phyloP scores from a whole-genome alignment of 2,888 invertebrate genomes.

The Biston betularia region DNA sequence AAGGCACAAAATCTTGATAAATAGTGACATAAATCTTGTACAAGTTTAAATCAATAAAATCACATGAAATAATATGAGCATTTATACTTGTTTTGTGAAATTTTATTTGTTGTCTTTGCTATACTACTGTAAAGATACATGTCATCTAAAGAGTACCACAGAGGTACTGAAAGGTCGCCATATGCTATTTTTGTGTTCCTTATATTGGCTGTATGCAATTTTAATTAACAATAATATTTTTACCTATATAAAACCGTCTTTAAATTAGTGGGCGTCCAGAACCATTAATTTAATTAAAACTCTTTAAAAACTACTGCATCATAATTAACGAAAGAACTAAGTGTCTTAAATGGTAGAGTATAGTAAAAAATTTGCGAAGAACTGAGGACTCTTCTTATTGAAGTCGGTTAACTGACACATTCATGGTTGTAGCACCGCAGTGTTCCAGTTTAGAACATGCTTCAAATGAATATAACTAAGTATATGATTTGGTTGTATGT shows the following conservation, averaged over 20 bases:
- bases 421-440: slow-evolving; percentile 50
- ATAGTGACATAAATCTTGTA: background rate
- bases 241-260: no score
- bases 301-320: no score
- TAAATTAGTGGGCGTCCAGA: no score
- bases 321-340: no score
- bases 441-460: slow-evolving; percentile 32
- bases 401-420: slow-evolving; percentile 32
- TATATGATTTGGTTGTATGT: slow-evolving; percentile 10
- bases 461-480: background rate
- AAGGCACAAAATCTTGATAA: no score
- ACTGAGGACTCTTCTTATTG: background rate
- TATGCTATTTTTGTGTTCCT: slow-evolving; percentile 53
- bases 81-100: background rate
- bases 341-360: no score
- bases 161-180: slow-evolving; percentile 14
- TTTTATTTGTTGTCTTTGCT: background rate
- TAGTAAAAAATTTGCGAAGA: no score
- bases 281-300: no score
- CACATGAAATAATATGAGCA: background rate
- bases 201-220: slow-evolving; percentile 54
- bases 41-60: background rate
- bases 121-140: background rate
- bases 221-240: slow-evolving; percentile 42
- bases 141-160: background rate